Conservation (phyloP, 2,888 invertebrate species). For the Aphodius sticticus region DNA sequence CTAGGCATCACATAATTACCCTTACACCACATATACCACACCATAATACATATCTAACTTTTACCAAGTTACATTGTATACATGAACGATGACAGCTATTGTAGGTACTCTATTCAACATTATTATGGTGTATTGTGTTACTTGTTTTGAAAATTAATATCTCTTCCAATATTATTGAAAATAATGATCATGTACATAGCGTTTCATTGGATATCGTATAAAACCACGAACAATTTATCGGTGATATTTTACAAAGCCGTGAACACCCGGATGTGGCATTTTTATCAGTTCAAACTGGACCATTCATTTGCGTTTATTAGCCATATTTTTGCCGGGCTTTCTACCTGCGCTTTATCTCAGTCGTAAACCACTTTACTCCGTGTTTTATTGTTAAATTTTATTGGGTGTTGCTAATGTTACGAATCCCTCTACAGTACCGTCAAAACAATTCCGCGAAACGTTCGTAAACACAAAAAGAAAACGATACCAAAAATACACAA, state of each 20-base stretch:
- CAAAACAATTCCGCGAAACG: not conserved
- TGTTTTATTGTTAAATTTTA: not conserved
- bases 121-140: no score
- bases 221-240: not conserved
- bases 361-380: not conserved
- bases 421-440: not conserved
- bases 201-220: not conserved
- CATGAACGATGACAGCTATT: no score
- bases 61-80: no score
- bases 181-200: no score
- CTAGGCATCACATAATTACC: no score
- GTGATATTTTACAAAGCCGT: not conserved
- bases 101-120: no score
- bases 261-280: not conserved
- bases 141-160: no score
- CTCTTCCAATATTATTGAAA: no score
- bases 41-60: no score
- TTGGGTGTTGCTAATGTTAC: not conserved
- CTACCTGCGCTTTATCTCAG: not conserved
- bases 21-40: no score
- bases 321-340: not conserved
- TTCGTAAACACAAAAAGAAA: not conserved
- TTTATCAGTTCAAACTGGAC: not conserved
- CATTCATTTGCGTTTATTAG: constrained; percentile 4
- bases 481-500: not conserved